Conservation (phyloP, 2,113 vertebrate species). For the Cheirogaleus medius region DNA sequence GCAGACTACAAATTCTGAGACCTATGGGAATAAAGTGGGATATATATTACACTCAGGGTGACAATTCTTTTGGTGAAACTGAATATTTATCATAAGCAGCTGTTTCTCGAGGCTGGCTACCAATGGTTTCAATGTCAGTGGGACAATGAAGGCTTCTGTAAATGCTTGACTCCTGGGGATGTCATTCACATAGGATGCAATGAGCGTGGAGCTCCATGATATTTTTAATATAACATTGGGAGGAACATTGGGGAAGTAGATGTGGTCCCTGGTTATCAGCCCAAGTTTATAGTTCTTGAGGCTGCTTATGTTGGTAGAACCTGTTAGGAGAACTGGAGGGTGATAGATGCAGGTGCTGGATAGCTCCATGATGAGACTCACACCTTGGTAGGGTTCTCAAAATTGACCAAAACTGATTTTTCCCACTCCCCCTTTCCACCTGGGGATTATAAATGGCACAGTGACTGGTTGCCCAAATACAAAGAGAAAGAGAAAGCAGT, state of each 20-base stretch:
- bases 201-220: neutral
- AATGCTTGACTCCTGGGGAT: neutral
- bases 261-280: neutral
- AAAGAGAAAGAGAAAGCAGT: neutral
- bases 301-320: neutral
- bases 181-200: neutral
- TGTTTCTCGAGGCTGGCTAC: neutral
- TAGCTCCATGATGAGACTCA: neutral
- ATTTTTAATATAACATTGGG: neutral
- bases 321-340: neutral
- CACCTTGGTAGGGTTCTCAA: neutral
- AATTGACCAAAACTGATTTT: neutral
- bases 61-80: neutral
- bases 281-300: neutral
- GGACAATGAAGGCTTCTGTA: neutral
- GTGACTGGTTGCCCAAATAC: neutral
- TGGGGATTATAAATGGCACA: neutral
- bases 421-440: neutral
- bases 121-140: neutral
- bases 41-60: neutral
- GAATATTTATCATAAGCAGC: neutral
- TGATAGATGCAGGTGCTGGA: neutral
- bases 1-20: conserved; percentile 6
- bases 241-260: neutral
- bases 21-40: neutral